Base-by-base conservation (phyloP, 2,797 vertebrate genomes). In the Oreochromis grahami region DNA sequence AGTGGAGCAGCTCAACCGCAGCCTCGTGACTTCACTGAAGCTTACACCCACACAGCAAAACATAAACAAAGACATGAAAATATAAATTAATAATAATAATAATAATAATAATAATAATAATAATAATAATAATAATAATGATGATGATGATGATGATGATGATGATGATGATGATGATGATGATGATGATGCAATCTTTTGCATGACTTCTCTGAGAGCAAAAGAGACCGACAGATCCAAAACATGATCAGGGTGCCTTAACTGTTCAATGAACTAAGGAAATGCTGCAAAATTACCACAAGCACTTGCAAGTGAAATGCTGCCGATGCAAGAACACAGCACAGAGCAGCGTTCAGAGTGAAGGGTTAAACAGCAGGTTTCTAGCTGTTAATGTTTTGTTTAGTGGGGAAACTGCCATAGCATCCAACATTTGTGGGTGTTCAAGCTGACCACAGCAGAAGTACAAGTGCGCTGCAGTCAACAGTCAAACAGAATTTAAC, bases 151-250 rank as follows among this genome's bases (percentile, higher is more conserved):
- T n/a, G n/a, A n/a, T n/a, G n/a, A n/a, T n/a, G n/a, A n/a, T n/a
- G n/a, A n/a, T n/a, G n/a, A n/a, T n/a, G n/a, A n/a, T n/a, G n/a
- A n/a, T n/a, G n/a, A n/a, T n/a, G n/a, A n/a, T n/a, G n/a, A n/a
- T n/a, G n/a, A n/a, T n/a, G n/a, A n/a, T 36, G 32, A 13, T n/a
- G 32, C 84, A 80, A 91, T 88, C 76, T 51, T 74, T 36, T 38
- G 19, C 45, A 82, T 43, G 78, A 80, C 78, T 79, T 76, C 58
- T 48, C 79, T 89, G 81, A 81, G 88, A 91, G 70, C 45, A 36
- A 10, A 63, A 32, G 29, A 68, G 6, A 13, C 43, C 1, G 2
- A 13, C 19, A 13, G 48, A 78, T 88, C 89, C 81, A 87, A 79
- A 76, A 78, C 6, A 38, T 77, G 80, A 87, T 87, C 45, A n/a